A percentile compares a stretch with the other conserved stretches of the same genome.
Conservation (phyloP, 1,140 invertebrate species). For the Aporrectodea caliginosa region DNA sequence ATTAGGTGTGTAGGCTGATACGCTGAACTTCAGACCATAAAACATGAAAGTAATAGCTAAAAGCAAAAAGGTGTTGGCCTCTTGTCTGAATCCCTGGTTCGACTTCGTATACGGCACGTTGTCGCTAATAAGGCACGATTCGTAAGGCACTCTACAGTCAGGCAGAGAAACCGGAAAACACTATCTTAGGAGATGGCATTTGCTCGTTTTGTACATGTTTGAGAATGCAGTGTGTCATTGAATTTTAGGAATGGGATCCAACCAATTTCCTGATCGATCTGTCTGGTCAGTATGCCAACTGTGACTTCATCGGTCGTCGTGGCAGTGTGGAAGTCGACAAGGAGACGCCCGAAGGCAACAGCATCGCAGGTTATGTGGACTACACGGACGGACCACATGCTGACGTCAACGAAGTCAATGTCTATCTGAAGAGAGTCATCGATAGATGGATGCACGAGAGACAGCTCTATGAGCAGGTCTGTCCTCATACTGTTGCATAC, state of each 20-base stretch:
- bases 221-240: not conserved
- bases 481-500: too few relatives aligned
- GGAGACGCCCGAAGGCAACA: constrained; percentile 10
- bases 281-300: constrained; percentile 4
- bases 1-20: too few relatives aligned
- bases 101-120: too few relatives aligned
- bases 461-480: too few relatives aligned
- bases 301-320: not conserved
- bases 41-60: too few relatives aligned
- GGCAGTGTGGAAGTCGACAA: constrained; percentile 14
- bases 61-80: too few relatives aligned
- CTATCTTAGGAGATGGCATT: not conserved
- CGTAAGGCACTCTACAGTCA: too few relatives aligned
- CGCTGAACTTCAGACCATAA: too few relatives aligned
- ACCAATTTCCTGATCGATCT: constrained; percentile 22
- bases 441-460: constrained; percentile 12
- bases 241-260: constrained; percentile 19
- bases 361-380: constrained; percentile 5
- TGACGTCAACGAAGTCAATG: constrained; percentile 8
- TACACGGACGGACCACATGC: not conserved
- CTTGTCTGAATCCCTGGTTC: too few relatives aligned
- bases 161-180: too few relatives aligned
- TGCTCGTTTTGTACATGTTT: not conserved
- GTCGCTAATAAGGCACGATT: too few relatives aligned
- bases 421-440: constrained; percentile 1